Base-by-base conservation (phyloP, 1,140 invertebrate genomes). In the Sminthurides bifidus region DNA sequence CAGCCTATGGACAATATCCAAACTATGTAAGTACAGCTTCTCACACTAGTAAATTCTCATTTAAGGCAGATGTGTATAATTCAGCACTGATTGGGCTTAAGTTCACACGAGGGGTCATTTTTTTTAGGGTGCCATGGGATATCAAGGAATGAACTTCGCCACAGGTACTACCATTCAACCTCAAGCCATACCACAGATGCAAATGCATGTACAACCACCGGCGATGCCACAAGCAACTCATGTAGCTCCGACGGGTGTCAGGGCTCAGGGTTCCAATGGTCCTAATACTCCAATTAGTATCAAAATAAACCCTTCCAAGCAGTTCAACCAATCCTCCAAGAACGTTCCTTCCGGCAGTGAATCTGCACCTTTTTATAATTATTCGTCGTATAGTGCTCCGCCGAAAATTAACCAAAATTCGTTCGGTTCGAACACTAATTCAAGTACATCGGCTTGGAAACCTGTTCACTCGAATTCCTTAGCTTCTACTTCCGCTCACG, bases 91-190 rank as follows among this genome's bases (percentile, higher is more conserved):
- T 52, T 29, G 12, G n/a, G 12, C 6, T 50, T 31, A 30, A 30
- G 23, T 6, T 17, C 33, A 10, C 19, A 10, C 10, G 14, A 44
- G 19, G 10, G 21, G 14, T 44, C 19, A 10, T 44, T 12, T 31
- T 41, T 33, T 41, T 14, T 43, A 45, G 24, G 27, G 23, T 38
- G 27, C 31, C 2, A 4, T 38, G 6, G 54, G 43, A 15, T 51
- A 51, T 29, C 54, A 56, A 51, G 54, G 54, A 29, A 51, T 56
- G 54, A 56, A 44, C 35, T 56, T 56, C 23, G 41, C 54, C 31
- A 49, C 23, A 2, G 19, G 31, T 1, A 23, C 21, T 17, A 23
- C n/a, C 24, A 24, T 43, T 24, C 54, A 56, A 37, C 37, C 54
- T 2, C 14, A 35, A 41, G 54, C 54, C 24, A 56, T 56, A 33